Evolutionary conservation across 2,888 invertebrate species (phyloP).

Genomic region (Hemicrepidius hirtus): DNA sequence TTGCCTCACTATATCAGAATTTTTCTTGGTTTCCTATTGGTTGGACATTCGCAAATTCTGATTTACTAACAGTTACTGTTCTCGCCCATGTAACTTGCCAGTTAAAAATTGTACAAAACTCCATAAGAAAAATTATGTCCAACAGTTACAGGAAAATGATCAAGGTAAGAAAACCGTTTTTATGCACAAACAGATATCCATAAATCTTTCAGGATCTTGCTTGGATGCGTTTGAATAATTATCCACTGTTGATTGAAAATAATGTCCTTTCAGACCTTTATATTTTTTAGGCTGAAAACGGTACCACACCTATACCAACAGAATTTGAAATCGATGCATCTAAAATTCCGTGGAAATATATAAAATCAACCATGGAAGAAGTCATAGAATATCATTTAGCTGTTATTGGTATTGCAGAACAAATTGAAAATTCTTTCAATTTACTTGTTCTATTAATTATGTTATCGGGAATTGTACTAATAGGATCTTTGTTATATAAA

Average conservation of each 20-base stretch:
- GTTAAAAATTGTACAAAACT: slow-evolving; percentile 48
- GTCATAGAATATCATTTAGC: slow-evolving; percentile 50
- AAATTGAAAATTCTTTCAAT: slow-evolving; percentile 51
- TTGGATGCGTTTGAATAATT: too few relatives aligned
- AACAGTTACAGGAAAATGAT: slow-evolving; percentile 42
- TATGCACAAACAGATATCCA: too few relatives aligned
- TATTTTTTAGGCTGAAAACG: slow-evolving; percentile 4
- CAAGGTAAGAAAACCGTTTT: slow-evolving; percentile 19
- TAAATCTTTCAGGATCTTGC: too few relatives aligned
- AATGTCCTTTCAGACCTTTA: neutral
- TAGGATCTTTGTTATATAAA: slow-evolving; percentile 37
- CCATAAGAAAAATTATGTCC: slow-evolving; percentile 40
- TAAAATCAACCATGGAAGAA: slow-evolving; percentile 28
- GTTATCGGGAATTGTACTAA: slow-evolving; percentile 41
- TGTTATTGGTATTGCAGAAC: slow-evolving; percentile 45
- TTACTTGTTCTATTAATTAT: slow-evolving; percentile 46
- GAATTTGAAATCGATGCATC: slow-evolving; percentile 20
- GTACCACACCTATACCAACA: neutral
- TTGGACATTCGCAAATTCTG: slow-evolving; percentile 46
- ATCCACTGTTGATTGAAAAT: too few relatives aligned
- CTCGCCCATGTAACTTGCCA: slow-evolving; percentile 53
- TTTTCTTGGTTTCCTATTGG: slow-evolving; percentile 47
- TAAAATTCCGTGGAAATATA: slow-evolving; percentile 37
- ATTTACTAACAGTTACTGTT: slow-evolving; percentile 48
- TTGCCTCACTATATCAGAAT: slow-evolving; percentile 47